phyloP scores from a whole-genome alignment of 2,888 invertebrate species.

The Griposia aprilina region DNA sequence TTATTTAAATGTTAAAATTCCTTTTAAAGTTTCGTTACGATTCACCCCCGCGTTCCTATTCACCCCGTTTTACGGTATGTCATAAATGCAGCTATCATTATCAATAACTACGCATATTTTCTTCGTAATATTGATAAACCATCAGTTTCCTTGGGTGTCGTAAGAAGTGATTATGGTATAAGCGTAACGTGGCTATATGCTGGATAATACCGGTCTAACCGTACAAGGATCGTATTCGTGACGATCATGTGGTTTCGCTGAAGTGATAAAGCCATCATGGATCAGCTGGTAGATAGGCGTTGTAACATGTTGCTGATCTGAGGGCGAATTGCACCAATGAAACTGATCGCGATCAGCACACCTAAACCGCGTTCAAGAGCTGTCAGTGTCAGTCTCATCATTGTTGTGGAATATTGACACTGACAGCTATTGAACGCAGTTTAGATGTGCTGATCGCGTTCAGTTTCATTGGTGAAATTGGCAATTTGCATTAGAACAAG shows the following conservation, averaged over 20 bases:
- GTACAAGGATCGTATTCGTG: conserved; percentile 26
- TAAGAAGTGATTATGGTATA: conserved; percentile 21
- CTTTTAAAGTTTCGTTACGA: too few relatives aligned
- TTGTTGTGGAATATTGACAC: neutral
- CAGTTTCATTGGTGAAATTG: neutral
- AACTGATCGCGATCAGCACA: neutral
- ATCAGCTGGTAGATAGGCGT: neutral
- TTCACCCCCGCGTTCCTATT: too few relatives aligned
- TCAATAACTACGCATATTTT: neutral
- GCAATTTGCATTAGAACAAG: neutral
- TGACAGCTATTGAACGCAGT: neutral
- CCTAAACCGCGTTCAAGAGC: neutral
- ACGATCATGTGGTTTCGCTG: conserved; percentile 32
- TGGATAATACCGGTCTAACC: conserved; percentile 32
- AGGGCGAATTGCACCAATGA: neutral
- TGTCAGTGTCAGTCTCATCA: neutral
- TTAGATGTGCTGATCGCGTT: neutral
- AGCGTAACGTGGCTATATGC: neutral
- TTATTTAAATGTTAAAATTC: too few relatives aligned
- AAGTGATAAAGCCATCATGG: conserved; percentile 14
- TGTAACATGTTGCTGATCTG: neutral
- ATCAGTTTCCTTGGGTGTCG: conserved; percentile 21
- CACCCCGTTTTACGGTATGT: too few relatives aligned
- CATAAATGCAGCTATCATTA: neutral
- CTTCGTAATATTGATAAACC: conserved; percentile 24